Evolutionary conservation across 2,888 invertebrate species (phyloP), one percentile per base, ranked within the genome.

Genomic region (Spicauda simplicius): DNA sequence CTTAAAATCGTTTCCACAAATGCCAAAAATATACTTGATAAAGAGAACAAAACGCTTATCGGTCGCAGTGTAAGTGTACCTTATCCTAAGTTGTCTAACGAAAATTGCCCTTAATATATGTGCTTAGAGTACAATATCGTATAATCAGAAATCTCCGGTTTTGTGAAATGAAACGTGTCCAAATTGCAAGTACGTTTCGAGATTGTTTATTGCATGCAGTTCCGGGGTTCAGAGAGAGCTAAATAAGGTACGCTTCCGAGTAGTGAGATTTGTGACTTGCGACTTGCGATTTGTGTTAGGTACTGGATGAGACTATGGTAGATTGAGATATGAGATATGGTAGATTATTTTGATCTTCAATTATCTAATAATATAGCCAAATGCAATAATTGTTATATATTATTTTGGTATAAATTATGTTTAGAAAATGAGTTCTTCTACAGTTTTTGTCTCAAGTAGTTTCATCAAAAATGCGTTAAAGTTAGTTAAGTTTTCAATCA

Each of bases 131-230:
- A 16, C 20, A 60, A 50, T 66, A 50, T 66, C 55, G 33, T 19
- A 18, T 50, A 60, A 60, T 52, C 60, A 18, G 10, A 33, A 14
- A 16, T 19, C 33, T 60, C 60, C 19, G 4, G 52, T 30, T 16
- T 19, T 55, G 60, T 66, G 60, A 60, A 66, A 66, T 66, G 66
- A 66, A 66, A 66, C 66, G 66, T 50, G 66, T 66, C 66, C 66
- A 48, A 66, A 60, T 60, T 37, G 66, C 60, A 45, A 60, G 60
- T 66, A 59, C 60, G 66, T 66, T 66, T 66, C 60, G 18, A 66
- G 66, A 66, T 66, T 66, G 66, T 60, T 66, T 66, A 66, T 66
- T 66, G 50, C 66, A 56, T 66, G 60, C 66, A 55, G 60, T 66
- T 66, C 66, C 66, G 60, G 66, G 65, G 55, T 48, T 60, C 37